These are phyloP conservation scores for Sciurus vulgaris DNA, from an alignment of 2,797 vertebrate species.

Conservation along the genomic window DNA sequence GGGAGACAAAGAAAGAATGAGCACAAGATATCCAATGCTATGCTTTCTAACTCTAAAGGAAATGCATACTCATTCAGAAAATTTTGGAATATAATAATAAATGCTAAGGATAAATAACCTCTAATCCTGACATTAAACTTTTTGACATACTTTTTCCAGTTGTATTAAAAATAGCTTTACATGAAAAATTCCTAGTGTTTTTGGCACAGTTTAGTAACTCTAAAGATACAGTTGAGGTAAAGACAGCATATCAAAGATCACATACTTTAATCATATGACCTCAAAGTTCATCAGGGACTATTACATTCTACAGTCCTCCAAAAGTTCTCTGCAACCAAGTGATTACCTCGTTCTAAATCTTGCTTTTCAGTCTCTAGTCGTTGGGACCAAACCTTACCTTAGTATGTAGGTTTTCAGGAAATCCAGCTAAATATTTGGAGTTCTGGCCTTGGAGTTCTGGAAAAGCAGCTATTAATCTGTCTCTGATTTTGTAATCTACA, in stretches of 20 bases:
- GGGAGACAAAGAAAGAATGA: neutral
- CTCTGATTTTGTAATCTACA: neutral
- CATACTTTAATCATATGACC: neutral
- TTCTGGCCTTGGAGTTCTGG: neutral
- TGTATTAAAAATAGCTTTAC: neutral
- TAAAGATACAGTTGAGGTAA: neutral
- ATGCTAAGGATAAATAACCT: neutral
- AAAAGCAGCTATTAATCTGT: conserved; percentile 14
- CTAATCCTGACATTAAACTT: neutral
- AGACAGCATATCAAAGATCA: neutral
- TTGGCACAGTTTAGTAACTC: neutral
- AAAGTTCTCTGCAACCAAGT: neutral
- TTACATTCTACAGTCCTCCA: neutral
- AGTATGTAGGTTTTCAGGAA: neutral
- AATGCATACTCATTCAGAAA: neutral
- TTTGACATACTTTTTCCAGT: neutral
- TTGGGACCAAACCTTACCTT: neutral
- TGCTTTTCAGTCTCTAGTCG: neutral
- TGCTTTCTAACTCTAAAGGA: neutral
- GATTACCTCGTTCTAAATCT: neutral
- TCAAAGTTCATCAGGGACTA: neutral
- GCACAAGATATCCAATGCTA: neutral
- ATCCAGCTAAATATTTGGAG: neutral
- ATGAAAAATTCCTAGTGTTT: neutral
- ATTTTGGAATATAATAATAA: neutral